phyloP scores from a whole-genome alignment of 64 coral and sea anemone species.

The Porites lutea region DNA sequence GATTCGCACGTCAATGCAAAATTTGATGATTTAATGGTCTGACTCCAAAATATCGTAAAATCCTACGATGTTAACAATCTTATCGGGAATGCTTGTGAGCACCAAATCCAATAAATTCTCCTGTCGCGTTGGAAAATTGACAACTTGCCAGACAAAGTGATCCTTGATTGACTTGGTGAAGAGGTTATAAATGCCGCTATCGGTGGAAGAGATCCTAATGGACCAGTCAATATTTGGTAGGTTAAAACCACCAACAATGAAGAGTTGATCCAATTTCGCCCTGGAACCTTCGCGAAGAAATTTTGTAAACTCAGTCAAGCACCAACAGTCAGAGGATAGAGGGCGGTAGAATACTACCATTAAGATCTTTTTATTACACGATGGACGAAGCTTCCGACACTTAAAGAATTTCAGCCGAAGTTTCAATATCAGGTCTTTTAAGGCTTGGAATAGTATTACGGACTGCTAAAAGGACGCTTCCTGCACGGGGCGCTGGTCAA shows the following conservation, averaged over 20 bases:
- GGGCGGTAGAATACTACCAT: conserved; percentile 54
- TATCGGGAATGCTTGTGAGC: conserved; percentile 31
- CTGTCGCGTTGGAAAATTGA: conserved; percentile 21
- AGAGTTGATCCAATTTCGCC: conserved; percentile 42
- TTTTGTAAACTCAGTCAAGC: conserved; percentile 56
- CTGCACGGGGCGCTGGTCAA: neutral
- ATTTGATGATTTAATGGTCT: conserved; percentile 19
- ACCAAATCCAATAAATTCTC: conserved; percentile 40
- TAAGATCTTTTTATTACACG: conserved; percentile 19
- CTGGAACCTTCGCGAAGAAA: neutral
- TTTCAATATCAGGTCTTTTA: conserved; percentile 21
- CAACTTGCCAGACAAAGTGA: conserved; percentile 2
- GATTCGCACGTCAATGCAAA: conserved; percentile 4
- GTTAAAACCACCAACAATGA: conserved; percentile 38
- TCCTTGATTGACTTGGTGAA: conserved; percentile 19
- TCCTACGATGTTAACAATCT: conserved; percentile 29
- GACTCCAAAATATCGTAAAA: conserved; percentile 43
- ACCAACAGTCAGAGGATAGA: conserved; percentile 26
- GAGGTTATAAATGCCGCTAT: neutral
- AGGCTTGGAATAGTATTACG: conserved; percentile 30
- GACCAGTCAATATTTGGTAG: conserved; percentile 30
- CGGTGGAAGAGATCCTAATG: neutral
- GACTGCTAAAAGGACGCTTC: conserved; percentile 39
- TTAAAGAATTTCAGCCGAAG: conserved; percentile 20
- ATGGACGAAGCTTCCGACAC: conserved; percentile 41